phyloP scores from a whole-genome alignment of 64 coral and sea anemone genomes.

The Montipora efflorescens region DNA sequence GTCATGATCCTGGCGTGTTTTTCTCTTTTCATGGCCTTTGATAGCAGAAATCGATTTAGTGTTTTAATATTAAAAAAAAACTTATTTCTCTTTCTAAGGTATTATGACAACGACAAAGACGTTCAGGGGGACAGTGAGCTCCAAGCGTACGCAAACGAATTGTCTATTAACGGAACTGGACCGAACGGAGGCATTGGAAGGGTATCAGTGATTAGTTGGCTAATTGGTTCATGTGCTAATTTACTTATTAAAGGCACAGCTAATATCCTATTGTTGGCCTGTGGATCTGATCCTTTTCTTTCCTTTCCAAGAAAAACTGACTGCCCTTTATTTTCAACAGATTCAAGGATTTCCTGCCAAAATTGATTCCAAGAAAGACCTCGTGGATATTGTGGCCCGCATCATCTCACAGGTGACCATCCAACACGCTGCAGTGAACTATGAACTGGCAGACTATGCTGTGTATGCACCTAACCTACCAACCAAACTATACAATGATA shows the following conservation, averaged over 20 bases:
- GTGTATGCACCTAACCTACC: conserved; percentile 63
- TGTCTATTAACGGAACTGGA: conserved; percentile 54
- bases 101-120: conserved; percentile 35
- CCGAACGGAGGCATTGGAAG: conserved; percentile 55
- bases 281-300: too few species aligned
- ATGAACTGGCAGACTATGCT: conserved; percentile 51
- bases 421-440: conserved; percentile 55
- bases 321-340: conserved; percentile 8
- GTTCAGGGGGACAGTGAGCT: conserved; percentile 39
- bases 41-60: too few species aligned
- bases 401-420: conserved; percentile 48
- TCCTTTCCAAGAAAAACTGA: too few species aligned
- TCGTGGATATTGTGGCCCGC: conserved; percentile 55
- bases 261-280: too few species aligned
- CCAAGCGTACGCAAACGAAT: conserved; percentile 53
- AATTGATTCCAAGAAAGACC: conserved; percentile 29
- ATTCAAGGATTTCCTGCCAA: conserved; percentile 64
- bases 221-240: too few species aligned
- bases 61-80: not conserved
- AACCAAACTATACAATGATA: conserved; percentile 76
- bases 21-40: too few species aligned
- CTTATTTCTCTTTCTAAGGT: not conserved
- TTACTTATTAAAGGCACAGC: too few species aligned
- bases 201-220: conserved; percentile 4
- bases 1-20: too few species aligned